A percentile compares a stretch with the other conserved stretches of the same genome.
phyloP scores from a whole-genome alignment of 1,140 invertebrate genomes.

The Nebria ingens region DNA sequence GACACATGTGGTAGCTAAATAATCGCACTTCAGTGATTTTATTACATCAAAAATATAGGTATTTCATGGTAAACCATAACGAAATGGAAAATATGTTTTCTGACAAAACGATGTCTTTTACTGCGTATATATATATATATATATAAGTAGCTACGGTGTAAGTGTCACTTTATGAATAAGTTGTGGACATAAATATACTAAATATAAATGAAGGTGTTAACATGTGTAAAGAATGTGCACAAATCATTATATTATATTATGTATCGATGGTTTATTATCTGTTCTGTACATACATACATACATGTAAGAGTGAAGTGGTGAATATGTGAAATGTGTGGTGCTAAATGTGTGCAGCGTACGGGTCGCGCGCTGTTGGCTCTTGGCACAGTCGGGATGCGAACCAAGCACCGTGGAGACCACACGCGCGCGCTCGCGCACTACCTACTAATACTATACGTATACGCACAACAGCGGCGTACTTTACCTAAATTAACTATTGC shows the following conservation, averaged over 20 bases:
- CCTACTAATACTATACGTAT: background rate
- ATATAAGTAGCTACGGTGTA: too few species aligned
- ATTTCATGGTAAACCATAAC: too few species aligned
- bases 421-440: slow-evolving; percentile 15
- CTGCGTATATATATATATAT: too few species aligned
- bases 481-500: too few species aligned
- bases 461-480: background rate
- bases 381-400: slow-evolving; percentile 16
- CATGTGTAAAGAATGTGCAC: slow-evolving; percentile 1
- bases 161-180: too few species aligned
- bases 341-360: slow-evolving; percentile 25
- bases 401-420: slow-evolving; percentile 24
- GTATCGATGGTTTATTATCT: slow-evolving; percentile 3
- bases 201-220: background rate
- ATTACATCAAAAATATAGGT: too few species aligned
- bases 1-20: too few species aligned
- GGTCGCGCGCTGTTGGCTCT: slow-evolving; percentile 20
- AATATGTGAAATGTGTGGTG: slow-evolving; percentile 14
- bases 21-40: too few species aligned
- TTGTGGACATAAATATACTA: background rate
- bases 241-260: slow-evolving; percentile 1
- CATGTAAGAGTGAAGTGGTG: background rate
- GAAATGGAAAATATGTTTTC: too few species aligned
- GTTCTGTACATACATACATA: background rate
- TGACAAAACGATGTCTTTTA: too few species aligned